Evolutionary conservation across 2,888 invertebrate species (phyloP).

Genomic region (Agrotis ipsilon): DNA sequence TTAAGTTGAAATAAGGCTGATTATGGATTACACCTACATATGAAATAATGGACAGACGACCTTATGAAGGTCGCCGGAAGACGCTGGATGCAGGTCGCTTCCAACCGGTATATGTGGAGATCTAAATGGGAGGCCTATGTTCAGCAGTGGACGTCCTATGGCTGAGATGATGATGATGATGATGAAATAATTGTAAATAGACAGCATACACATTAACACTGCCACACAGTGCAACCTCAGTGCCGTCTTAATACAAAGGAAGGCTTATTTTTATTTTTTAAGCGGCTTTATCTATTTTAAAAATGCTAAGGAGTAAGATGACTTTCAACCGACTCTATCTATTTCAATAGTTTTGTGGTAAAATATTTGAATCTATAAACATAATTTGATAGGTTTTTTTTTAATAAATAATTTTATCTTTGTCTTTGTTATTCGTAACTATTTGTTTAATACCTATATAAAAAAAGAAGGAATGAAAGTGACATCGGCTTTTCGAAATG

Average conservation of each 20-base stretch:
- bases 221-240: neutral
- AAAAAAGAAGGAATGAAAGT: neutral
- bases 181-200: too few relatives aligned
- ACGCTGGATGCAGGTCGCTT: too few relatives aligned
- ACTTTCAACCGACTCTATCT: slow-evolving; percentile 26
- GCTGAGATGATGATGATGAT: too few relatives aligned
- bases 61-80: too few relatives aligned
- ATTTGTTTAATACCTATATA: neutral
- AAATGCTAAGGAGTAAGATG: slow-evolving; percentile 19
- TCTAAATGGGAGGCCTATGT: too few relatives aligned
- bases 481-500: neutral
- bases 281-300: neutral
- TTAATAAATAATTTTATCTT: too few relatives aligned
- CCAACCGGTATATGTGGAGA: too few relatives aligned
- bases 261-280: neutral
- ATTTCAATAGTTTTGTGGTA: slow-evolving; percentile 9
- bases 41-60: too few relatives aligned
- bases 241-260: neutral
- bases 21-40: too few relatives aligned
- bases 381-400: slow-evolving; percentile 5
- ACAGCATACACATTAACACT: too few relatives aligned
- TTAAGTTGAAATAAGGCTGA: too few relatives aligned
- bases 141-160: too few relatives aligned
- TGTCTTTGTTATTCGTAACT: slow-evolving; percentile 6
- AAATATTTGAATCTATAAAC: slow-evolving; percentile 2